Percentiles rank a stretch among this genome's conserved stretches.
phyloP scores from a whole-genome alignment of 2,888 invertebrate genomes.

The Lasioglossum zephyrum region DNA sequence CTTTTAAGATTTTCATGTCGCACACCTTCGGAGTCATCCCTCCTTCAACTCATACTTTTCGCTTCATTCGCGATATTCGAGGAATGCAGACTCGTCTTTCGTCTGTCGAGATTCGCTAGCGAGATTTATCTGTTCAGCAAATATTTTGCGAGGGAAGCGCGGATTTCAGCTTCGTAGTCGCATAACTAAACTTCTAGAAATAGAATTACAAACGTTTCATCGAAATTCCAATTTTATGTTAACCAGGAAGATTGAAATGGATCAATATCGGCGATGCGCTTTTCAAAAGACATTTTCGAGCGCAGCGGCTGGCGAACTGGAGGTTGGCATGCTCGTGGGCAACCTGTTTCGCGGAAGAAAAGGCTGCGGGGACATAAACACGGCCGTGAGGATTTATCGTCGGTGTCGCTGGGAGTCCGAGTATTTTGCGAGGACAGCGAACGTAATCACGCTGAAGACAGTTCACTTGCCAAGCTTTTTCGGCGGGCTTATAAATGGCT shows the following conservation, averaged over 20 bases:
- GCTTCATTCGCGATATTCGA: neutral
- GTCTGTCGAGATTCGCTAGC: neutral
- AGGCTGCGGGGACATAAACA: neutral
- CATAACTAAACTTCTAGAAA: neutral
- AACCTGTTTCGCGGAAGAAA: constrained; percentile 25
- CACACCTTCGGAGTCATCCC: constrained; percentile 22
- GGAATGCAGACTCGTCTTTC: neutral
- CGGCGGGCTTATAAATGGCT: constrained; percentile 73
- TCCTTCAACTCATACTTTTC: neutral
- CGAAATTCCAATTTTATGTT: neutral
- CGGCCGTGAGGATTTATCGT: constrained; percentile 34
- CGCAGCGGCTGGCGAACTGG: neutral
- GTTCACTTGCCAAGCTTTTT: constrained; percentile 60
- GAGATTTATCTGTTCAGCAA: neutral
- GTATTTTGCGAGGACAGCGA: constrained; percentile 7
- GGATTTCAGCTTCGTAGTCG: neutral
- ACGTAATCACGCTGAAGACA: constrained; percentile 43
- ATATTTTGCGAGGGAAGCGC: neutral
- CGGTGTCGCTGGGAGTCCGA: neutral
- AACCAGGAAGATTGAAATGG: neutral
- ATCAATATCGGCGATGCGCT: neutral
- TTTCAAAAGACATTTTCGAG: neutral
- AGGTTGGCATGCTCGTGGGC: neutral
- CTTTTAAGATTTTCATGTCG: constrained; percentile 57
- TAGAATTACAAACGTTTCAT: neutral